Conservation (phyloP, 2,113 vertebrate genomes). For the Gobiocypris rarus region DNA sequence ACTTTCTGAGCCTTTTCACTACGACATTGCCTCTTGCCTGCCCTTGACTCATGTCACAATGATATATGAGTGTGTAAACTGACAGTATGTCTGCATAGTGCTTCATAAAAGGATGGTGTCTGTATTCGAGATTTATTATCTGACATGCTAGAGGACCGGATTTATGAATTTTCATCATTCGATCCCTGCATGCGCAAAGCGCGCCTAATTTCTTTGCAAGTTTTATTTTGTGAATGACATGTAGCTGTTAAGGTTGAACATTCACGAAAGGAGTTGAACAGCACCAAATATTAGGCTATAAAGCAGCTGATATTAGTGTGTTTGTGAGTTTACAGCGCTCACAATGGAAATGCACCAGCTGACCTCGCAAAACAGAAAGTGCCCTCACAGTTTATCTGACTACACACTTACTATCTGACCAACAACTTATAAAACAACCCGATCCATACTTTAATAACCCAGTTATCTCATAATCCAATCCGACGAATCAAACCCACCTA, state of each 20-base stretch:
- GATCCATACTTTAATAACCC: not conserved
- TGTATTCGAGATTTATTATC: not conserved
- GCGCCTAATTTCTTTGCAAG: not conserved
- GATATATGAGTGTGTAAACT: conserved; percentile 17
- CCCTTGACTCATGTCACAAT: conserved; percentile 20
- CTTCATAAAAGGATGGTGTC: conserved; percentile 9
- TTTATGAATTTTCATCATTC: conserved; percentile 17
- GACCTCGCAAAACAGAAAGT: not conserved
- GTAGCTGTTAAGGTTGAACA: conserved; percentile 27
- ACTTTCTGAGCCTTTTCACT: not conserved
- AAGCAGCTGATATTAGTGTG: conserved; percentile 23
- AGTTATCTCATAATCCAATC: not conserved
- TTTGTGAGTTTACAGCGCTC: conserved; percentile 6
- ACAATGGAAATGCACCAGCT: conserved; percentile 10
- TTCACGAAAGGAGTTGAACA: conserved; percentile 39
- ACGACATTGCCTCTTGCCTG: conserved; percentile 5
- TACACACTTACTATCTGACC: not conserved
- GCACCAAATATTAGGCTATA: conserved; percentile 30
- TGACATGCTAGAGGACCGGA: conserved; percentile 1
- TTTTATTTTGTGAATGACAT: conserved; percentile 12
- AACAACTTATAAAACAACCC: not conserved
- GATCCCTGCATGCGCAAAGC: not conserved
- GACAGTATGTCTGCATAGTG: conserved; percentile 41
- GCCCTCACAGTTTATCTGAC: conserved; percentile 19
- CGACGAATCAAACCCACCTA: not conserved